A percentile compares a stretch with the other conserved stretches of the same genome.
phyloP scores from a whole-genome alignment of 2,797 vertebrate species.

The Danio choprae region DNA sequence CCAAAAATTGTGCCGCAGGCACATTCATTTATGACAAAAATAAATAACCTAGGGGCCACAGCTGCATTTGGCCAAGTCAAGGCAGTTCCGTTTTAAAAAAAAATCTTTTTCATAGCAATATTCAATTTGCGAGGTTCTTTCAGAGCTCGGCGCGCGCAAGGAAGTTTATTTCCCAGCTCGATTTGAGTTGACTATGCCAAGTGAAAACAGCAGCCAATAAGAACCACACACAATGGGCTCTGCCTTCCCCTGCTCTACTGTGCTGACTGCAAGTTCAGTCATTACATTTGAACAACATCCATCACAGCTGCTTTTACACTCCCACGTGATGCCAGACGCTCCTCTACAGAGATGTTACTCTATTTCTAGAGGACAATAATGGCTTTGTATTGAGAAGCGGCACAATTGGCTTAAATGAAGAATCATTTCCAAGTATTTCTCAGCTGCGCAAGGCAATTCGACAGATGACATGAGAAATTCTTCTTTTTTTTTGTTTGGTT shows the following conservation, averaged over 20 bases:
- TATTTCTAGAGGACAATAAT: slow-evolving; percentile 51
- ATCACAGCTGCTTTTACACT: slow-evolving; percentile 52
- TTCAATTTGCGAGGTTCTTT: slow-evolving; percentile 53
- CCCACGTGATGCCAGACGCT: slow-evolving; percentile 20
- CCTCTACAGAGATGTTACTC: slow-evolving; percentile 51
- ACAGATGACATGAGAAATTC: slow-evolving; percentile 11
- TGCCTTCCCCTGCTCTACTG: slow-evolving; percentile 38
- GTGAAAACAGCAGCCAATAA: slow-evolving; percentile 52
- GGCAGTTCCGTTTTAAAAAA: slow-evolving; percentile 26
- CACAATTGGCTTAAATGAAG: slow-evolving; percentile 55
- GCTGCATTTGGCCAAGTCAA: slow-evolving; percentile 25
- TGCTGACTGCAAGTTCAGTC: slow-evolving; percentile 52
- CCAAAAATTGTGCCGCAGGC: slow-evolving; percentile 26
- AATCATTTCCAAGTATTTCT: slow-evolving; percentile 52
- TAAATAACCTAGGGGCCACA: slow-evolving; percentile 3
- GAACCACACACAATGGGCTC: slow-evolving; percentile 46
- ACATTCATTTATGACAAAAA: slow-evolving; percentile 28
- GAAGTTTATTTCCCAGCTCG: slow-evolving; percentile 49
- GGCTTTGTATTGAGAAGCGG: slow-evolving; percentile 51
- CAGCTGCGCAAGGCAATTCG: slow-evolving; percentile 18
- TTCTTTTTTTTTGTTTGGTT: slow-evolving; percentile 53
- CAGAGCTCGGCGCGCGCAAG: slow-evolving; percentile 12
- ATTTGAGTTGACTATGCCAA: slow-evolving; percentile 54
- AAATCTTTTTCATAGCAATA: slow-evolving; percentile 13
- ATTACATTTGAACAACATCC: slow-evolving; percentile 53